phyloP scores from a whole-genome alignment of 92 coral and sea anemone genomes.

The Pocillopora grandis region DNA sequence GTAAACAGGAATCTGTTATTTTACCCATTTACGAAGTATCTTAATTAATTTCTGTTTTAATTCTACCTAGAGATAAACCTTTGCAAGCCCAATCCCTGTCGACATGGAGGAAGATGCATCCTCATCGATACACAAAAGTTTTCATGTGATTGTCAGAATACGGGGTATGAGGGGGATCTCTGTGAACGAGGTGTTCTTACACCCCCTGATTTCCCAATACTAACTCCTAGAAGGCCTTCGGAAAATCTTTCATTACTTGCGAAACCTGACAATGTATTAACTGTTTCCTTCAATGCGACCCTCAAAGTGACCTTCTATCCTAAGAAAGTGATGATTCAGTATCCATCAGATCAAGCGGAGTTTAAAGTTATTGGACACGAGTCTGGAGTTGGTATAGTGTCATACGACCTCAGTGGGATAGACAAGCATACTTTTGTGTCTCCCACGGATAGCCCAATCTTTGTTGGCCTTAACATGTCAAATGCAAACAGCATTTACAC shows the following conservation, averaged over 20 bases:
- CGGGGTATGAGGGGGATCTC: background rate
- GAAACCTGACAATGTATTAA: slow-evolving; percentile 39
- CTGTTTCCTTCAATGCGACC: slow-evolving; percentile 34
- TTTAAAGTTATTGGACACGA: slow-evolving; percentile 40
- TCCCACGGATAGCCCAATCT: slow-evolving; percentile 45
- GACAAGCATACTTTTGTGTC: slow-evolving; percentile 25
- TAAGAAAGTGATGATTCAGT: slow-evolving; percentile 21
- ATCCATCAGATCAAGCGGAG: slow-evolving; percentile 32
- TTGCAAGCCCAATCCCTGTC: background rate
- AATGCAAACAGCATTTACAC: slow-evolving; percentile 40
- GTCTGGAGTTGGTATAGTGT: slow-evolving; percentile 49
- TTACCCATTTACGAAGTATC: too few species aligned
- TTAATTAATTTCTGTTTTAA: background rate
- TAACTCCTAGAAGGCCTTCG: slow-evolving; percentile 32
- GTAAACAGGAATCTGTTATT: too few species aligned
- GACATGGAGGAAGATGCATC: background rate
- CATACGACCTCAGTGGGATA: slow-evolving; percentile 42
- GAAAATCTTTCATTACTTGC: slow-evolving; percentile 28
- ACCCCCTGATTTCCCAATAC: slow-evolving; percentile 26
- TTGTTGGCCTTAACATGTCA: slow-evolving; percentile 17
- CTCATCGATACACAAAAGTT: background rate
- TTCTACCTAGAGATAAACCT: background rate
- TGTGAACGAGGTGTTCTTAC: background rate
- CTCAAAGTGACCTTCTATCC: slow-evolving; percentile 36
- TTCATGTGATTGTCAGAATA: background rate